Evolutionary conservation across 2,888 invertebrate species (phyloP).

Genomic region (Plebejus argus): DNA sequence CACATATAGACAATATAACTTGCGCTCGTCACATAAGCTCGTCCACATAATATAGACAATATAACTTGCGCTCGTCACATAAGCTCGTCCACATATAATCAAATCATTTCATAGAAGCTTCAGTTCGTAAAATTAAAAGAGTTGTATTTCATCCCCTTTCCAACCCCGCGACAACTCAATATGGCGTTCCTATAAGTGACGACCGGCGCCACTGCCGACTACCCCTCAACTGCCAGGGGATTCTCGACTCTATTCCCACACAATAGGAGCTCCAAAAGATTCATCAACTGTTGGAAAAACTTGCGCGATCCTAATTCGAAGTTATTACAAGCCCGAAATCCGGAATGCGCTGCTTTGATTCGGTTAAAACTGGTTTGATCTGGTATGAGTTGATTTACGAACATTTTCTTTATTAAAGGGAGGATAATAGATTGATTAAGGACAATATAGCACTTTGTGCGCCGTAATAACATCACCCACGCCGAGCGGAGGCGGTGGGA

Average conservation of each 20-base stretch:
- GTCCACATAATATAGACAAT: background rate
- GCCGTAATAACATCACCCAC: background rate
- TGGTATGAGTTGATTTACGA: conserved; percentile 42
- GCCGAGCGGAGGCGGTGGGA: background rate
- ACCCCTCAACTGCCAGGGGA: background rate
- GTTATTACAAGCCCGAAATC: conserved; percentile 53
- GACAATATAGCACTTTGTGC: conserved; percentile 11
- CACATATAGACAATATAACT: no score
- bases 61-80: conserved; percentile 39
- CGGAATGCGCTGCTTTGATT: conserved; percentile 61
- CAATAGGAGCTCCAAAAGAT: conserved; percentile 18
- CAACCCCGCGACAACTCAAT: conserved; percentile 47
- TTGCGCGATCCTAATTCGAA: conserved; percentile 51
- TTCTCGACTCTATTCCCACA: conserved; percentile 29
- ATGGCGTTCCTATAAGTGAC: conserved; percentile 40
- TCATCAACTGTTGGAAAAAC: conserved; percentile 37
- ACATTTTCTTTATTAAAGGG: conserved; percentile 35
- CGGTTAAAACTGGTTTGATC: conserved; percentile 51
- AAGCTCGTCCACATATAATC: conserved; percentile 52
- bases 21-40: no score
- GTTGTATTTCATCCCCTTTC: conserved; percentile 53
- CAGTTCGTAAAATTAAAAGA: conserved; percentile 66
- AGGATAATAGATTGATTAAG: conserved; percentile 37
- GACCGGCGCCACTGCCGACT: background rate
- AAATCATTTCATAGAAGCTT: conserved; percentile 60